Evolutionary conservation across 2,797 vertebrate species (phyloP).

Genomic region (Parambassis ranga): DNA sequence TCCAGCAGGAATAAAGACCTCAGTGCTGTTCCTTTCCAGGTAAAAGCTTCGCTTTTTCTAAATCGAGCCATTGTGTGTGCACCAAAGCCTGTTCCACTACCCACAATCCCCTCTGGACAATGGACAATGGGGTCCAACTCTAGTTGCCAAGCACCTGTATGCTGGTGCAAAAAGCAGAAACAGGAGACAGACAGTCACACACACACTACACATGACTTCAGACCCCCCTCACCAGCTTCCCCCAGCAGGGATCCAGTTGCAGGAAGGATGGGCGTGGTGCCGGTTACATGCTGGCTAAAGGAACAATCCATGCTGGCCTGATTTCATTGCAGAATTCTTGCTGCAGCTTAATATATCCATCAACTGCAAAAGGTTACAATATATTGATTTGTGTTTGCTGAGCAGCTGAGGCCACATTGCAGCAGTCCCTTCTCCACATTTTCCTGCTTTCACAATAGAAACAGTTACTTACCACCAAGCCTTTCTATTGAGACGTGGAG

Average conservation of each 20-base stretch:
- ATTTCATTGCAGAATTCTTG: neutral
- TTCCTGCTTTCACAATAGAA: neutral
- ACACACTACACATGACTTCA: neutral
- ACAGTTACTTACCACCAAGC: neutral
- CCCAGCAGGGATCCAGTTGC: constrained; percentile 57
- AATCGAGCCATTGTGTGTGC: constrained; percentile 57
- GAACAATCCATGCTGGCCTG: neutral
- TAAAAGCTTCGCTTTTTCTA: constrained; percentile 22
- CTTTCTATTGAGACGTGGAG: constrained; percentile 15
- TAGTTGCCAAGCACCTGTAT: constrained; percentile 57
- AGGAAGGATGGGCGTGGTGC: constrained; percentile 70
- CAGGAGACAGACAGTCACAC: constrained; percentile 25
- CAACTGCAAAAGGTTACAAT: constrained; percentile 3
- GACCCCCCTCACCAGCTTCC: neutral
- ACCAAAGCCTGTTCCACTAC: constrained; percentile 6
- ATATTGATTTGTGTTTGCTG: constrained; percentile 11
- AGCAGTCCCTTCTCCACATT: neutral
- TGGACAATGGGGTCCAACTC: constrained; percentile 70
- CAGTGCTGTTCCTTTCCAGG: constrained; percentile 13
- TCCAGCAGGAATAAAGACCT: neutral
- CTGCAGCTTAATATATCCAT: neutral
- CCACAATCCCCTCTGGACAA: constrained; percentile 63
- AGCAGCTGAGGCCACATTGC: constrained; percentile 10
- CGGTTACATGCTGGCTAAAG: neutral
- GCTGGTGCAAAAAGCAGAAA: constrained; percentile 15